Base-by-base conservation (phyloP, 2,797 vertebrate species). In the Arremon brunneinucha region DNA sequence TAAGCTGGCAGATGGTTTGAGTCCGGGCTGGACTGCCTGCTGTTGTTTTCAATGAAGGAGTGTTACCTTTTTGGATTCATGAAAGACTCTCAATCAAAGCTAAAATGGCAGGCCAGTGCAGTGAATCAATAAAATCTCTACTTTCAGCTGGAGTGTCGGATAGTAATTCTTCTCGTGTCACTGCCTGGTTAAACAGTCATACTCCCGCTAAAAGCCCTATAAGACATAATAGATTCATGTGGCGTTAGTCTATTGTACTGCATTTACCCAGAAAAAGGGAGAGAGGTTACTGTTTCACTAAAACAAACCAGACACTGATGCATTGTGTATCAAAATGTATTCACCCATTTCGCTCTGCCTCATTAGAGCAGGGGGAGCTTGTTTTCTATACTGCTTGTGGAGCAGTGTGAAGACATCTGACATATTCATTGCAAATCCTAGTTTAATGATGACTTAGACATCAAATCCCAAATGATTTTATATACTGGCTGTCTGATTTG, bases 1-100 rank as follows among this genome's bases (percentile, higher is more conserved):
- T 86, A 96, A 96, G 96, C 98, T 98, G 98, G 98, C 99, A 99
- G 99, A 99, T 99, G 99, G 98, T 98, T 98, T 98, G 98, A 98
- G 98, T 98, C 97, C 95, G 77, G 97, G 97, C 92, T 94, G 93
- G 96, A 95, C 97, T 64, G 92, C 97, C 97, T 97, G 97, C 97
- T 98, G 98, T 98, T 98, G 97, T 97, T 97, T 98, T 98, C 97
- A 97, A 34, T 97, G 95, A 96, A 97, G 91, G 95, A 97, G 97
- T 97, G 95, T 96, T 98, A 98, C 97, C 98, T 98, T 98, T 98
- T 97, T 97, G 97, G 97, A 97, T 97, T 97, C 97, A 98, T 96
- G 97, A 98, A 97, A 97, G 96, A 96, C 96, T 97, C 96, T 98
- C 97, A 97, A 97, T 98, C 97, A 98, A 97, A 98, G 97, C 97